Percentiles rank a stretch among this genome's conserved stretches.
These are phyloP conservation scores for Cordylochernes scorpioides DNA, from an alignment of 2,888 invertebrate genomes.

Conservation along the genomic window DNA sequence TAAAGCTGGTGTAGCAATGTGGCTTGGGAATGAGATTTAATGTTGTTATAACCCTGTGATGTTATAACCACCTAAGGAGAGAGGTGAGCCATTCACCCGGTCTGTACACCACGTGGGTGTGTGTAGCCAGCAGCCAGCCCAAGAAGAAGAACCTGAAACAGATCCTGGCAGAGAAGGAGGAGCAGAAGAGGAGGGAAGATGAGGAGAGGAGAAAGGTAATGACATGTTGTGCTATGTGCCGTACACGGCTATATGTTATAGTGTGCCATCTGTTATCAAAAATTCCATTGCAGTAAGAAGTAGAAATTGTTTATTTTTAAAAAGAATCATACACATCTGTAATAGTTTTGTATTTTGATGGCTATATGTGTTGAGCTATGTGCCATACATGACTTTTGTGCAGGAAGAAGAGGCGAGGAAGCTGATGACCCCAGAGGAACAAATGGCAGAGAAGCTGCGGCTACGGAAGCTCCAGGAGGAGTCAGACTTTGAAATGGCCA, in stretches of 20 bases:
- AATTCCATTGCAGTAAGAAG: too few species aligned
- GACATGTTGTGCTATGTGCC: background rate
- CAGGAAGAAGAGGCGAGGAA: conserved; percentile 6
- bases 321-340: too few species aligned
- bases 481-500: conserved; percentile 53
- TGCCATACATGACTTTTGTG: conserved; percentile 1
- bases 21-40: too few species aligned
- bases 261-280: background rate
- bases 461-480: conserved; percentile 59
- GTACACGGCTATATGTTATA: background rate
- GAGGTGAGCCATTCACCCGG: too few species aligned
- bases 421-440: conserved; percentile 39
- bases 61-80: too few species aligned
- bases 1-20: too few species aligned
- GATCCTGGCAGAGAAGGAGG: conserved; percentile 63
- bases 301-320: too few species aligned
- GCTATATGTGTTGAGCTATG: background rate
- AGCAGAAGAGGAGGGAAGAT: conserved; percentile 16
- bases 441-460: conserved; percentile 42
- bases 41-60: too few species aligned
- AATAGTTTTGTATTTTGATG: background rate
- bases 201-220: conserved; percentile 29
- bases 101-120: too few species aligned
- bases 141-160: conserved; percentile 43
- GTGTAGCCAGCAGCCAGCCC: too few species aligned